Base-by-base conservation (phyloP, 2,888 invertebrate genomes). In the Leptura quadrifasciata region DNA sequence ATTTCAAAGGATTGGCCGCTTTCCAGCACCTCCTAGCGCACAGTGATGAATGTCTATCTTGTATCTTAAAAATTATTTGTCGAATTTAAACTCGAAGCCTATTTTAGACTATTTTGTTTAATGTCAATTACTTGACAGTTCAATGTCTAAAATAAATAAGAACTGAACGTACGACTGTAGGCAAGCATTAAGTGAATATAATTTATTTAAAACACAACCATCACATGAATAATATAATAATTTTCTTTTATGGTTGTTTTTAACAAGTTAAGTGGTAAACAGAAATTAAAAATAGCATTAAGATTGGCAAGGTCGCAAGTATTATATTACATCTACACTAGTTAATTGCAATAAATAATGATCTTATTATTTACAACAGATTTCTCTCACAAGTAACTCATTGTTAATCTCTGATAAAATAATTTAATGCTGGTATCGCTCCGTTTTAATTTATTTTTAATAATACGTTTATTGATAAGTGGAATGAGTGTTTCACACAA, bases 271-370 rank as follows among this genome's bases (percentile, higher is more conserved):
- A 75, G 67, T 71, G 72, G 76, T 79, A 79, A 79, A 79, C 72
- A 79, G 15, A 39, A 63, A 73, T 64, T 80, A 79, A 75, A 79
- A 79, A 76, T 79, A 79, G 75, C 68, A 61, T 63, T 64, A 18
- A 77, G 77, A 78, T 75, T 75, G 78, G 67, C 81, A 82, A 82
- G 82, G 81, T 81, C 79, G 76, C 77, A 63, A 77, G 72, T 79
- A 82, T 80, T 75, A 76, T 74, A 78, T 79, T 79, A 79, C 76
- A 76, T 71, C 75, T 69, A 69, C 39, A 80, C 75, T 78, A 76
- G 72, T 76, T 81, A 79, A 81, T 81, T 81, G 79, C 77, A 74
- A 79, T 74, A 72, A 77, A 76, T 79, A 77, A 80, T 76, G 75
- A 60, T 74, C 58, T 73, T 79, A 78, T 81, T 80, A 79, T 79